Evolutionary conservation across 2,113 vertebrate species (phyloP).

Genomic region (Scatophagus argus): DNA sequence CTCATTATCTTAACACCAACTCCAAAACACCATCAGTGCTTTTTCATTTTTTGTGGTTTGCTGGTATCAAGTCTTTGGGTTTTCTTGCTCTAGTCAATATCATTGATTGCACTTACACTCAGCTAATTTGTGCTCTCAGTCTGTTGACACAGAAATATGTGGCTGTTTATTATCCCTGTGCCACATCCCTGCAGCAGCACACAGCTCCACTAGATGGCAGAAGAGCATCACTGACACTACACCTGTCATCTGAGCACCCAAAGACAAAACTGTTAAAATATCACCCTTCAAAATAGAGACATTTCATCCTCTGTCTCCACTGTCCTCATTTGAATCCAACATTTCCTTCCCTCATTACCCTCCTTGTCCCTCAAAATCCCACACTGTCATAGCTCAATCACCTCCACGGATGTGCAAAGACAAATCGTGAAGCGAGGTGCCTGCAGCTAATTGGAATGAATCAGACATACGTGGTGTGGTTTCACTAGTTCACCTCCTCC

Average conservation of each 20-base stretch:
- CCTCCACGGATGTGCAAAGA: constrained; percentile 34
- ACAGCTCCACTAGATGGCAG: constrained; percentile 71
- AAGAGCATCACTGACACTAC: constrained; percentile 28
- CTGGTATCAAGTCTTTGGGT: background rate
- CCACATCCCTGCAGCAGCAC: background rate
- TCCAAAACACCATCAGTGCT: background rate
- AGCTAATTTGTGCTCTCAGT: constrained; percentile 27
- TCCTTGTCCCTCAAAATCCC: constrained; percentile 61
- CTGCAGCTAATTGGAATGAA: constrained; percentile 56
- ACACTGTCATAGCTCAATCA: constrained; percentile 46
- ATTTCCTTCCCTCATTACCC: constrained; percentile 66
- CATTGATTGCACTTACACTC: background rate
- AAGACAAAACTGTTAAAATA: constrained; percentile 38
- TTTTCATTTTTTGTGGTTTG: background rate
- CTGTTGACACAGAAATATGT: background rate
- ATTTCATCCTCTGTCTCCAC: constrained; percentile 53
- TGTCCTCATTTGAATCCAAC: constrained; percentile 64
- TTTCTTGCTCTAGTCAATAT: constrained; percentile 6
- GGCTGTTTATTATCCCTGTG: background rate
- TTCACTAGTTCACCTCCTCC: constrained; percentile 33
- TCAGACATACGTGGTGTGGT: constrained; percentile 35
- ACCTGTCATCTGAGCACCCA: background rate
- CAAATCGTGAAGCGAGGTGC: constrained; percentile 19
- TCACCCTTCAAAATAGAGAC: constrained; percentile 59
- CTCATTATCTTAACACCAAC: background rate